Evolutionary conservation across 2,797 vertebrate species (phyloP).

Genomic region (Coendou prehensilis): DNA sequence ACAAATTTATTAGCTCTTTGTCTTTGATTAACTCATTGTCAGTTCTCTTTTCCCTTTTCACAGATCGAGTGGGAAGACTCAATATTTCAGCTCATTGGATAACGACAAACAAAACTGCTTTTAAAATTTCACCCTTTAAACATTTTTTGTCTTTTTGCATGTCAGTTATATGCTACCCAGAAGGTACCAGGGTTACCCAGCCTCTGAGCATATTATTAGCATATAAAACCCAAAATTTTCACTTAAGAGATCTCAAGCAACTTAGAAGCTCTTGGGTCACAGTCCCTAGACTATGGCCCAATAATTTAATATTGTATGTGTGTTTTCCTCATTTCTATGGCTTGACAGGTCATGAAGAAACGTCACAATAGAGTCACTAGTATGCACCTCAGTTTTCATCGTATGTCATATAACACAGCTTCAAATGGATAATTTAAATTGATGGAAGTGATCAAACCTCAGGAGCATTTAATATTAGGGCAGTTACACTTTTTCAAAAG

Average conservation of each 20-base stretch:
- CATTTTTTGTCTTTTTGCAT: neutral
- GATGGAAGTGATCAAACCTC: neutral
- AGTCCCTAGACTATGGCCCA: neutral
- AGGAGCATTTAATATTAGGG: neutral
- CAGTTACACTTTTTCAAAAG: no score
- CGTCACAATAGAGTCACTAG: neutral
- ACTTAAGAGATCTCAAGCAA: neutral
- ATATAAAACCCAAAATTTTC: neutral
- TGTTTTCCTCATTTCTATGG: neutral
- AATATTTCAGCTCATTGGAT: neutral
- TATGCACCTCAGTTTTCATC: neutral
- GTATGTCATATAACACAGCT: neutral
- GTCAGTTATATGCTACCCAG: neutral
- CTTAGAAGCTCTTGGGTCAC: neutral
- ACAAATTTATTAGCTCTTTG: neutral
- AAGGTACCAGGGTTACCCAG: neutral
- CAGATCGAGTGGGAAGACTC: neutral
- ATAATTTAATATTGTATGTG: neutral
- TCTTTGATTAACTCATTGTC: neutral
- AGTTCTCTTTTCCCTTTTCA: neutral
- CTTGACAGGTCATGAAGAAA: neutral
- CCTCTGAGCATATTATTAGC: neutral
- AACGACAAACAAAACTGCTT: neutral
- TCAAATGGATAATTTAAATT: neutral
- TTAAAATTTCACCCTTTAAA: neutral